These are phyloP conservation scores for Rhea americana DNA, from an alignment of 2,113 vertebrate species.

Conservation along the genomic window DNA sequence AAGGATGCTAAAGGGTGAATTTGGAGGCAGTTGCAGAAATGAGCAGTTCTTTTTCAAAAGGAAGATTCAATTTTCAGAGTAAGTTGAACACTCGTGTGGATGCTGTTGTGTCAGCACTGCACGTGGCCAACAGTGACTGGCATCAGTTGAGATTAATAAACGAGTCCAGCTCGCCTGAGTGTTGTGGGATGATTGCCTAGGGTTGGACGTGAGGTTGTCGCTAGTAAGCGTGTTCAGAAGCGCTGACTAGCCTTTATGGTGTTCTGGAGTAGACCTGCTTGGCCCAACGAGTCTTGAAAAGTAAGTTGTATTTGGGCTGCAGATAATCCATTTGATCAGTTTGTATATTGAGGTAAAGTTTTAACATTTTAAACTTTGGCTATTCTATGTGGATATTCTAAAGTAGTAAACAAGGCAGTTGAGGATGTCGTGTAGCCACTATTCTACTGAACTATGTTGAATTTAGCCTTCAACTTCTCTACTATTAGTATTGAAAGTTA, in stretches of 20 bases:
- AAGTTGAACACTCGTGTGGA: neutral
- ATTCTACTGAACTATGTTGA: neutral
- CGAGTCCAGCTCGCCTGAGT: neutral
- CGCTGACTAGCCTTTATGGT: neutral
- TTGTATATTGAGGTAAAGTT: neutral
- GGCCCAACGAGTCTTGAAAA: neutral
- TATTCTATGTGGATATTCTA: neutral
- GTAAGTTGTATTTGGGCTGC: neutral
- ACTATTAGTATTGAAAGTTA: neutral
- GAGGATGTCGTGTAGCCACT: neutral
- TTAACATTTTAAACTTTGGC: neutral
- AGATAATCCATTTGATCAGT: neutral
- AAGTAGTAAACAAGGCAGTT: neutral
- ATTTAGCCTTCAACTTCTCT: neutral
- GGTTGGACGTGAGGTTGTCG: neutral
- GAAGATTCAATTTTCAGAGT: neutral
- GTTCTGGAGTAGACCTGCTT: neutral
- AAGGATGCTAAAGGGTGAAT: neutral
- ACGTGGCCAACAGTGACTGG: fast-evolving
- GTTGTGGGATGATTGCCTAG: neutral
- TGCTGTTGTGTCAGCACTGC: neutral
- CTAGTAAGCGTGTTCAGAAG: neutral
- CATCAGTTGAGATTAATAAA: neutral
- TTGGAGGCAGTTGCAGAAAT: neutral
- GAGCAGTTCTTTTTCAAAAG: neutral